Base-by-base conservation (phyloP, 2,797 vertebrate genomes). In the Mormyrops boulengeri region DNA sequence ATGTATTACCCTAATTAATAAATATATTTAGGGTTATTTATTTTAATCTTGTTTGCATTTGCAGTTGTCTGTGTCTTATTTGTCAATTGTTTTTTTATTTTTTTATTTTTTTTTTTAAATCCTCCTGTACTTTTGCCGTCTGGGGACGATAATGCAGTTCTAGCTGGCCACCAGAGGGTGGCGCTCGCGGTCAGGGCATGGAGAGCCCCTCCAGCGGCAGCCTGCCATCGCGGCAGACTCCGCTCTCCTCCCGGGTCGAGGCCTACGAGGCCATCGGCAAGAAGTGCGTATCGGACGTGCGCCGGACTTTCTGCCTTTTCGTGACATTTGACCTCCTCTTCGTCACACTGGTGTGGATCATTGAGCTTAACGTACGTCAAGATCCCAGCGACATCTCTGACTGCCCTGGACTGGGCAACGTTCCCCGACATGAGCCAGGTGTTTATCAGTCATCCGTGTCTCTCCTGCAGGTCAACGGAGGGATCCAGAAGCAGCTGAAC, bases 281-380 rank as follows among this genome's bases (percentile, higher is more conserved):
- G 94, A 99, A 98, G 92, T 96, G 97, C 94, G 98, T 99, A 92
- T 99, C 98, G 0, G 98, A 99, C 88, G 98, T 99, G 93, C 96
- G 98, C 94, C 97, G 98, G 95, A 99, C 98, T 93, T 99, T 99
- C 96, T 99, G 98, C 95, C 96, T 99, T 91, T 99, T 99, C 91
- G 98, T 99, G 92, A 99, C 98, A 50, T 99, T 99, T 26, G 87
- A 88, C 87, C 87, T 99, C 90, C 94, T 99, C 90, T 99, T 99
- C 95, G 93, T 99, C 95, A 97, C 97, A 26, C 94, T 99, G 94
- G 96, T 99, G 88, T 99, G 98, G 98, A 99, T 99, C 95, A 99
- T 99, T 94, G 98, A 99, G 94, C 96, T 99, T 93, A 99, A 99
- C 91, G 98, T 99, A 95, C 96, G 98, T 96, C 19, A 1, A 4